These are phyloP conservation scores for Cyprinodon diabolis DNA, from an alignment of 2,797 vertebrate genomes.

Conservation along the genomic window DNA sequence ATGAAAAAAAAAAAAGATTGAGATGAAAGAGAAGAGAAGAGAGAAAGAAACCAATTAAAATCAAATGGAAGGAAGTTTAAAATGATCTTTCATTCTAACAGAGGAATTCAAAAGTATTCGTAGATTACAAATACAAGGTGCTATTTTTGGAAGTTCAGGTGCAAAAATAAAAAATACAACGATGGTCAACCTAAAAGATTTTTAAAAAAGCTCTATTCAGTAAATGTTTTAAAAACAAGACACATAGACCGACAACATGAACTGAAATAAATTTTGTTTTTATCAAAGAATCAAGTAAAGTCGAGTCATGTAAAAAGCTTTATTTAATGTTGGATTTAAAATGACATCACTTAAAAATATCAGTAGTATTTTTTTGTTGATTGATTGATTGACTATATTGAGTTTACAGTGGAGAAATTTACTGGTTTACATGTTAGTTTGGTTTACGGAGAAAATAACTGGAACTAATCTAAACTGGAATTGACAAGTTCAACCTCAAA, in stretches of 20 bases:
- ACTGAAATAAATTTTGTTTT: neutral
- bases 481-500: neutral
- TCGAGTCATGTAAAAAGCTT: neutral
- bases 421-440: too few species aligned
- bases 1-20: neutral
- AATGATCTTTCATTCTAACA: neutral
- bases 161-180: neutral
- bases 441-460: neutral
- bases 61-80: conserved; percentile 4
- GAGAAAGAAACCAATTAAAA: neutral
- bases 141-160: neutral
- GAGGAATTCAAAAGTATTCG: neutral
- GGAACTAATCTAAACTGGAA: too few species aligned
- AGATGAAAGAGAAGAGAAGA: neutral
- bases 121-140: too few species aligned
- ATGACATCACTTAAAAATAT: neutral
- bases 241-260: neutral
- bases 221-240: too few species aligned
- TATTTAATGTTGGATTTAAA: conserved; percentile 2
- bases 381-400: neutral
- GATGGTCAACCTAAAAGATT: too few species aligned
- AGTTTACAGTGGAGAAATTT: too few species aligned
- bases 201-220: too few species aligned
- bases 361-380: neutral
- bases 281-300: neutral